phyloP scores from a whole-genome alignment of 2,888 invertebrate species.

The Calliopum simillimum region DNA sequence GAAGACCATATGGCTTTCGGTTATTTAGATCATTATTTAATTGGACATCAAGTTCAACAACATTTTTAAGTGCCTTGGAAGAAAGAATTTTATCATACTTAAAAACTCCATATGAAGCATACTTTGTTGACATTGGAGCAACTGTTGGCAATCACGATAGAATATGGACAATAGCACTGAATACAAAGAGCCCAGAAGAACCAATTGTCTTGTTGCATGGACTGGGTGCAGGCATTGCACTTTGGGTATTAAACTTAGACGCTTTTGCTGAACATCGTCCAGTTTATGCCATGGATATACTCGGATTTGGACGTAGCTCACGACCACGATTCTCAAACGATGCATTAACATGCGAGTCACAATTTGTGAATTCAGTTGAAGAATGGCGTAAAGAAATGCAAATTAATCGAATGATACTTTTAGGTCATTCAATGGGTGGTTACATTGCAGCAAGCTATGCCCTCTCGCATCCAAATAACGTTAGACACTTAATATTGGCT shows the following conservation, averaged over 20 bases:
- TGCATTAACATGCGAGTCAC: conserved; percentile 80
- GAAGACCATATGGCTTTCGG: conserved; percentile 25
- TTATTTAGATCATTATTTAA: conserved; percentile 42
- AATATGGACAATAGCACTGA: conserved; percentile 73
- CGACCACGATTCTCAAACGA: conserved; percentile 83
- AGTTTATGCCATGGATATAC: conserved; percentile 87
- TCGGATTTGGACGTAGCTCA: conserved; percentile 92
- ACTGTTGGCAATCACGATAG: conserved; percentile 71
- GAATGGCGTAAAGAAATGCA: conserved; percentile 91
- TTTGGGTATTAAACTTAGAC: conserved; percentile 92
- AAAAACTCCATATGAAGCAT: conserved; percentile 76
- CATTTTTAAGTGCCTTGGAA: conserved; percentile 79
- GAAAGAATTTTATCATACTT: conserved; percentile 80
- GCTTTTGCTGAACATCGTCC: conserved; percentile 79
- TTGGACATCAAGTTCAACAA: conserved; percentile 82
- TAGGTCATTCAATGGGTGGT: conserved; percentile 93
- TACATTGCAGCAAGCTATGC: conserved; percentile 88
- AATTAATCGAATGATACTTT: conserved; percentile 81
- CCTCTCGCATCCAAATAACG: conserved; percentile 82
- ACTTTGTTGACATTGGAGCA: conserved; percentile 77
- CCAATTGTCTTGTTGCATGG: conserved; percentile 92
- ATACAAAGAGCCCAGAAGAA: conserved; percentile 71
- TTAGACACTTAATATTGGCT: conserved; percentile 88
- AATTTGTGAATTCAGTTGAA: conserved; percentile 88
- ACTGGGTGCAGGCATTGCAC: conserved; percentile 88